Percentiles rank a stretch among this genome's conserved stretches.
Evolutionary conservation across 2,113 vertebrate species (phyloP).

Genomic region (Oriolus oriolus): DNA sequence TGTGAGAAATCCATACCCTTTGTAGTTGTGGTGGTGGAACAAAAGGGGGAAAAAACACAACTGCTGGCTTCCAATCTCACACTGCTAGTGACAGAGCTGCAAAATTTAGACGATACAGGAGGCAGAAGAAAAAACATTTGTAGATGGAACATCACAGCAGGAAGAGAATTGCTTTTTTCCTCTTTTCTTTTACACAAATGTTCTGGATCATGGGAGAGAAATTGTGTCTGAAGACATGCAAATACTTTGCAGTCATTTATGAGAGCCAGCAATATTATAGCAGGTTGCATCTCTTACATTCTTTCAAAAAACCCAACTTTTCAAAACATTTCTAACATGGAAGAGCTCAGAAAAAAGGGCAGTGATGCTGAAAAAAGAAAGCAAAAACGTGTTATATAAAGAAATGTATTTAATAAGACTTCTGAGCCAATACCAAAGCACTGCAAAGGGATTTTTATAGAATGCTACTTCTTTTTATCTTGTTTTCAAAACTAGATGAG

Average conservation of each 20-base stretch:
- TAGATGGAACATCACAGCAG: conserved; percentile 3
- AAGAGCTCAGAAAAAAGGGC: conserved; percentile 29
- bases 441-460: not conserved
- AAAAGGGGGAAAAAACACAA: not conserved
- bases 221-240: not conserved
- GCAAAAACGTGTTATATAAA: not conserved
- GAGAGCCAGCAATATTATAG: not conserved
- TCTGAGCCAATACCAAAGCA: not conserved
- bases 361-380: not conserved
- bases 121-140: conserved; percentile 6
- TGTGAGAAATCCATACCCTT: not conserved
- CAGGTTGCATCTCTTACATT: not conserved
- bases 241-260: not conserved
- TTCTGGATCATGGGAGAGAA: not conserved
- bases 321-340: not conserved
- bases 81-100: not conserved
- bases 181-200: not conserved
- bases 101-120: conserved; percentile 2
- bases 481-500: conserved; percentile 32
- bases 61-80: not conserved
- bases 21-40: not conserved
- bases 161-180: not conserved
- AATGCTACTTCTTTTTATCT: not conserved
- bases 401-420: not conserved
- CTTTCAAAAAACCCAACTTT: not conserved